Base-by-base conservation (phyloP, 2,797 vertebrate genomes). In the Delichon dasypus region DNA sequence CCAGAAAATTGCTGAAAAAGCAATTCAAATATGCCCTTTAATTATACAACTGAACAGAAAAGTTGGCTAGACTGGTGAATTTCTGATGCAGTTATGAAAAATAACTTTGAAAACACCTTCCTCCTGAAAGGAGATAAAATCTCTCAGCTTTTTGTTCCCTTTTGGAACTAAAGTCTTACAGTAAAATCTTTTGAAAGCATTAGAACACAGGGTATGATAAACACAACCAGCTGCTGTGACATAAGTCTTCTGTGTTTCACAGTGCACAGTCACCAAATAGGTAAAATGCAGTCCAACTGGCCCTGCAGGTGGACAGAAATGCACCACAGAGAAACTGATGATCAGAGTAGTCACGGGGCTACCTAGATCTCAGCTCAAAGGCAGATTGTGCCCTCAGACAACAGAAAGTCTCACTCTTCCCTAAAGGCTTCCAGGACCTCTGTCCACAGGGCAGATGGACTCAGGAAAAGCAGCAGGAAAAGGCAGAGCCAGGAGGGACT, bases 321-420 rank as follows among this genome's bases (percentile, higher is more conserved):
- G 53, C 19, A 19, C 70, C n/a, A n/a, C 2, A 6, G 58, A 72
- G 62, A 61, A 75, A 44, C 29, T 86, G 45, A 20, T 6, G 50
- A 57, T 55, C 50, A 45, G 0, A 2, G 42, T 4, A 67, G 40
- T 14, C 6, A 1, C 2, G 2, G 45, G 48, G 19, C 54, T 81
- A 34, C 54, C 53, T 12, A 92, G 27, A 44, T 42, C 51, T 15
- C 73, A 68, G n/a, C 30, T 75, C 34, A 26, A 66, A 78, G 66
- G 30, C 32, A 61, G 38, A 29, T 44, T 23, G 22, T 61, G 47
- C 54, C 47, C n/a, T 60, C 23, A 42, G 30, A 15, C 5, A 88
- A 70, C 13, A 3, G 5, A 4, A 57, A 66, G n/a, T 64, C 36
- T n/a, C 25, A 8, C 20, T 61, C 34, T 25, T 70, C n/a, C 60